phyloP scores from a whole-genome alignment of 2,113 vertebrate genomes.

The Calonectris borealis region DNA sequence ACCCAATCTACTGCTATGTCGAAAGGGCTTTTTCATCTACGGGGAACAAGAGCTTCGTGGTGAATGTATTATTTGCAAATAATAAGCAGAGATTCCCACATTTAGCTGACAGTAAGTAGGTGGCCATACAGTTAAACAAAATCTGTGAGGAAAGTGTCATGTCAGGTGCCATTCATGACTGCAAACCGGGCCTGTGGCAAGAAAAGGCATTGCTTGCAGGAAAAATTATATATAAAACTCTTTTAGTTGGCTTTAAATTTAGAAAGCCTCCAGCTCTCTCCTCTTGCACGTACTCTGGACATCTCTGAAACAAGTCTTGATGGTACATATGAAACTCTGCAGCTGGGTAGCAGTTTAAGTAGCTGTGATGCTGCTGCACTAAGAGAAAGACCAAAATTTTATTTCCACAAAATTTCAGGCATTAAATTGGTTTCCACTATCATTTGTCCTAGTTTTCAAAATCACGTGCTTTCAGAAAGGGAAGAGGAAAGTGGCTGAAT shows the following conservation, averaged over 20 bases:
- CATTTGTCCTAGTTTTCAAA: neutral
- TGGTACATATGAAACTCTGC: neutral
- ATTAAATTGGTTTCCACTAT: neutral
- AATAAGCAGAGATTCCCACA: slow-evolving; percentile 12
- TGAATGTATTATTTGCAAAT: neutral
- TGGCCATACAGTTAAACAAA: neutral
- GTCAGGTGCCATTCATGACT: neutral
- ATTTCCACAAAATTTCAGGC: neutral
- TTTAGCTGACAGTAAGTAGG: neutral
- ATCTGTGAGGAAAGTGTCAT: neutral
- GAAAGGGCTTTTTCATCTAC: neutral
- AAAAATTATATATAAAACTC: neutral
- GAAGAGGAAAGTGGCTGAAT: neutral
- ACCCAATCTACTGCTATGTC: neutral
- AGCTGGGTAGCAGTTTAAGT: neutral
- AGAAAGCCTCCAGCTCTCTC: neutral
- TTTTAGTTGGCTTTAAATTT: neutral
- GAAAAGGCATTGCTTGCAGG: neutral
- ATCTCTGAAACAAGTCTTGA: neutral
- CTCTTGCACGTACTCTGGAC: neutral
- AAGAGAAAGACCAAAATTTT: neutral
- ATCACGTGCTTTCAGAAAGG: neutral
- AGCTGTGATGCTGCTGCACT: neutral
- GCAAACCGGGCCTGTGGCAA: neutral
- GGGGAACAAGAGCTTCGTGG: neutral